phyloP scores from a whole-genome alignment of 2,113 vertebrate genomes.

The Hippocampus abdominalis region DNA sequence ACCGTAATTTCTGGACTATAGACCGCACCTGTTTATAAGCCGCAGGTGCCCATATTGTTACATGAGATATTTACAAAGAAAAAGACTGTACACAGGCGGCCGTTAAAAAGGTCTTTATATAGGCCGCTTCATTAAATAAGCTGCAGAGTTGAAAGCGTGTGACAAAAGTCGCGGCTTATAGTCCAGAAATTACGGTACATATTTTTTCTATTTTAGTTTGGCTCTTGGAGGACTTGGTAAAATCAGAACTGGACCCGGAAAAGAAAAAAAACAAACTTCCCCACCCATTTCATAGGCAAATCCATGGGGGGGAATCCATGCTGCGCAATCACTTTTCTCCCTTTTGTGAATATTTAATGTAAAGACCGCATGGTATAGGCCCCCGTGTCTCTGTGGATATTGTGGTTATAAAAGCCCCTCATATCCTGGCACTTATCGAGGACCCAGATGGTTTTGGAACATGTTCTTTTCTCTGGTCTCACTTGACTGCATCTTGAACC shows the following conservation, averaged over 20 bases:
- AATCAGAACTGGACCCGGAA: slow-evolving; percentile 33
- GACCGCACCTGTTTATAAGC: too few species aligned
- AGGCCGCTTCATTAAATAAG: too few species aligned
- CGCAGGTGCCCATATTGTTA: too few species aligned
- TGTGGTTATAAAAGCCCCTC: slow-evolving; percentile 51
- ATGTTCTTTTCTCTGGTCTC: slow-evolving; percentile 27
- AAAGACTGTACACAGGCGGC: too few species aligned
- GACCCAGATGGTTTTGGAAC: slow-evolving; percentile 47
- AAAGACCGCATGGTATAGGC: slow-evolving; percentile 42
- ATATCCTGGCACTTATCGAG: slow-evolving; percentile 35
- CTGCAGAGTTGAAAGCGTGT: too few species aligned
- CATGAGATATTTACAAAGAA: too few species aligned
- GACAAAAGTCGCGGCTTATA: too few species aligned
- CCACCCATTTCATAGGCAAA: slow-evolving; percentile 19
- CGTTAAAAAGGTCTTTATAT: too few species aligned
- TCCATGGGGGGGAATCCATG: slow-evolving; percentile 33
- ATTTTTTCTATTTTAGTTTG: background rate
- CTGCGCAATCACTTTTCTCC: slow-evolving; percentile 40
- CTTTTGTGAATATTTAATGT: slow-evolving; percentile 64
- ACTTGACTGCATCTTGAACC: slow-evolving; percentile 17
- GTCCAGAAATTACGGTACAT: too few species aligned
- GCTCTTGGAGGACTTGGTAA: background rate
- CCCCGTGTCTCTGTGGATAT: slow-evolving; percentile 35
- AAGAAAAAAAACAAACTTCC: slow-evolving; percentile 14
- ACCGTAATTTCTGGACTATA: too few species aligned